Evolutionary conservation across 1,140 invertebrate genomes (phyloP), one percentile per base, ranked within the genome.

Genomic region (Helicoverpa armigera): DNA sequence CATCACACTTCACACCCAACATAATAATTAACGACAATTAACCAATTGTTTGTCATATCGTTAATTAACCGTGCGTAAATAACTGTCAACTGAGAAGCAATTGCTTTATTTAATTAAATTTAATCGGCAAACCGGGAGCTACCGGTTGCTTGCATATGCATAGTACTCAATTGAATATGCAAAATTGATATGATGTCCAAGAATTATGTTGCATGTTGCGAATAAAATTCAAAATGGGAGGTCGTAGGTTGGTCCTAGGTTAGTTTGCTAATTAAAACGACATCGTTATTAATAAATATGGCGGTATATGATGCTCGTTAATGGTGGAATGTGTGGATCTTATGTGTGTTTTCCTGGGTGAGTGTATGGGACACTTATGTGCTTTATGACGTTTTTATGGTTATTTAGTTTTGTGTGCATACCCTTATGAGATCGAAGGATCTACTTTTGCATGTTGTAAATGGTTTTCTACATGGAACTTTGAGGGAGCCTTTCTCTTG

Each of bases 71-170:
- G 10, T 1, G 48, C 16, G n/a, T 76, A 67, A 67, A 77, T 48
- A 48, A 61, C 43, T 31, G 61, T 50, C 75, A 53, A 53, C 14
- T 65, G 10, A 51, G 54, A 50, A 54, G 43, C 16, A 77, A 77
- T 77, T 67, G 60, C 75, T 77, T 63, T 54, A 77, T 77, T 77
- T 65, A 65, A 77, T 67, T 77, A 53, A 65, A 67, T 67, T 76
- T 76, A 67, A 77, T 65, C 60, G 67, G 18, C 23, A 67, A 5
- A 56, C 75, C 29, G 50, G 50, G 54, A 53, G 60, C 74, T 65
- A 43, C 48, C 16, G 18, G 10, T 61, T 43, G 4, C 29, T 29
- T 77, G 75, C 75, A 77, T 77, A 77, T 77, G 61, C 75, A 67
- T 67, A 54, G 13, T 3, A 14, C 56, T 72, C 69, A 67, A 76